phyloP scores from a whole-genome alignment of 2,888 invertebrate species.

The Drosophila anomalata region DNA sequence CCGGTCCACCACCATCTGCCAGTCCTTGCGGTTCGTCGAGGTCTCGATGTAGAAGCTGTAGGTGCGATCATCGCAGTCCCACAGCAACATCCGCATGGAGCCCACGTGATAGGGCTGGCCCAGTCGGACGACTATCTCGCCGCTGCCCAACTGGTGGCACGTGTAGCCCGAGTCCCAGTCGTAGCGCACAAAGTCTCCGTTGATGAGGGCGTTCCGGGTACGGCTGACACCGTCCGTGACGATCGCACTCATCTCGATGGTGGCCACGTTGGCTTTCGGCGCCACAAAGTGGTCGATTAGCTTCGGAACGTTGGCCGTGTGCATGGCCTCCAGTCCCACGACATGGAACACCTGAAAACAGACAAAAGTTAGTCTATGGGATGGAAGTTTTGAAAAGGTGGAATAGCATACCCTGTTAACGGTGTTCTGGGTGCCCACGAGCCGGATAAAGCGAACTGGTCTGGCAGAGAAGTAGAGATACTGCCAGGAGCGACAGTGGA shows the following conservation, averaged over 20 bases:
- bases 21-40: slow-evolving; percentile 95
- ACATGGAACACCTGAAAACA: slow-evolving; percentile 90
- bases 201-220: slow-evolving; percentile 95
- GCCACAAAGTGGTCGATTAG: slow-evolving; percentile 90
- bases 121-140: slow-evolving; percentile 96
- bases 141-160: slow-evolving; percentile 97
- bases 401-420: slow-evolving; percentile 90
- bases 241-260: slow-evolving; percentile 93
- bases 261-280: slow-evolving; percentile 96
- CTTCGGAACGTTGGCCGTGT: slow-evolving; percentile 90
- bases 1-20: slow-evolving; percentile 95
- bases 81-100: slow-evolving; percentile 95
- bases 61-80: slow-evolving; percentile 98
- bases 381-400: not conserved
- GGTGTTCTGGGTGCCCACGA: slow-evolving; percentile 97
- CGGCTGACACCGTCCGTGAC: slow-evolving; percentile 98
- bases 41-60: slow-evolving; percentile 99
- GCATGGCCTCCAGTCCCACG: slow-evolving; percentile 95
- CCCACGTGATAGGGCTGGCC: slow-evolving; percentile 97
- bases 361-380: not conserved
- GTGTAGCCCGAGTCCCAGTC: slow-evolving; percentile 99
- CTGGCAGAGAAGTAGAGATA: slow-evolving; percentile 94
- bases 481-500: slow-evolving; percentile 98
- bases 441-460: slow-evolving; percentile 92
- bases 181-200: slow-evolving; percentile 97